A percentile compares a stretch with the other conserved stretches of the same genome.
phyloP scores from a whole-genome alignment of 2,113 vertebrate genomes.

The Ahaetulla prasina region DNA sequence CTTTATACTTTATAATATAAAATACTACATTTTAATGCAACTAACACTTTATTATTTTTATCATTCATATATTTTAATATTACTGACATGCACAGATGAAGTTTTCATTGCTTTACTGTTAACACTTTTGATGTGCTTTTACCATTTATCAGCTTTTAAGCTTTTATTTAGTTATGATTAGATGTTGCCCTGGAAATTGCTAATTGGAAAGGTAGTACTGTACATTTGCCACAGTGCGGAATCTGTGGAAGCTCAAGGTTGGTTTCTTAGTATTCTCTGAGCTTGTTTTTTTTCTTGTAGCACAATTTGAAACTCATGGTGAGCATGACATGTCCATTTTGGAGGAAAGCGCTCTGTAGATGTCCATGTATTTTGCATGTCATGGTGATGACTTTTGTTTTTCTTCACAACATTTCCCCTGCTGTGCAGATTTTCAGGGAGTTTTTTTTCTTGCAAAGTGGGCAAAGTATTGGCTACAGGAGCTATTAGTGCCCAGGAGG shows the following conservation, averaged over 20 bases:
- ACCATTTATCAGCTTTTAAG: background rate
- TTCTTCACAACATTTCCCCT: background rate
- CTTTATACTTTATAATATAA: background rate
- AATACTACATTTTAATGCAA: background rate
- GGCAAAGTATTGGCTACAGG: background rate
- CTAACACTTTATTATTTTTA: background rate
- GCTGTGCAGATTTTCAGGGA: background rate
- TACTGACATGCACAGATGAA: background rate
- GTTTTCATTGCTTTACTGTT: background rate
- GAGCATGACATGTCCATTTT: background rate
- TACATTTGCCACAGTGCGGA: background rate
- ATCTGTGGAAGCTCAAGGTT: background rate
- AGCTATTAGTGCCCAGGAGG: background rate
- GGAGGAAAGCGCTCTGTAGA: background rate
- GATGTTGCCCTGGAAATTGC: background rate
- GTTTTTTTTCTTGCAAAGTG: background rate
- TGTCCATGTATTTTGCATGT: background rate
- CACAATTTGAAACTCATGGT: background rate
- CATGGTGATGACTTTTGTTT: background rate
- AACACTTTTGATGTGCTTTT: background rate
- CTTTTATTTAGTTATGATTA: background rate
- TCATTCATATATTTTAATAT: background rate
- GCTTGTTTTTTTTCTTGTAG: background rate
- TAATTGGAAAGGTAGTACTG: background rate
- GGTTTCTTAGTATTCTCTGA: background rate